A percentile compares a stretch with the other conserved stretches of the same genome.
phyloP scores from a whole-genome alignment of 1,140 invertebrate genomes.

The Magallana angulata region DNA sequence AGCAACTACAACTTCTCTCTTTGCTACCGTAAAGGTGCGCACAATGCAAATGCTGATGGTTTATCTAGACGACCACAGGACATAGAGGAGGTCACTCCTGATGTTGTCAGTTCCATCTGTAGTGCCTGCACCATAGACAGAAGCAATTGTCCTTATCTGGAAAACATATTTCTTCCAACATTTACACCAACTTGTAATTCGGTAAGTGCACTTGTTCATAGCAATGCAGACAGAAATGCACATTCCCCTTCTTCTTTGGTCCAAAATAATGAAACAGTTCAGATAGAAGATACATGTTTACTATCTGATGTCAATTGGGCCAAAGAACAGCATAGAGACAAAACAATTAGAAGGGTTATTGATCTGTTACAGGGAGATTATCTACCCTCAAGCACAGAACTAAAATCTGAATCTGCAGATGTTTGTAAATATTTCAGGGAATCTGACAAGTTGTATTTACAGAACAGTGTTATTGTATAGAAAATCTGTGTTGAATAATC shows the following conservation, averaged over 20 bases:
- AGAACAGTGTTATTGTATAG: not conserved
- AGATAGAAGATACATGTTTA: too few species aligned
- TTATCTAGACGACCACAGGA: not conserved
- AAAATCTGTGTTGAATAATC: not conserved
- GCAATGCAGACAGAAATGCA: too few species aligned
- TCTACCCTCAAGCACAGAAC: not conserved
- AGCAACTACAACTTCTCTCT: conserved; percentile 35
- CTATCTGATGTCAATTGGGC: not conserved
- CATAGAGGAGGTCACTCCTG: not conserved
- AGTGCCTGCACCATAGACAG: not conserved
- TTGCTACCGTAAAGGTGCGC: not conserved
- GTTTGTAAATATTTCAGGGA: conserved; percentile 12
- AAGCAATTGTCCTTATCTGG: not conserved
- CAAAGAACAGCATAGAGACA: not conserved
- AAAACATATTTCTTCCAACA: too few species aligned
- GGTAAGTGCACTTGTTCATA: too few species aligned
- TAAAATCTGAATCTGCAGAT: not conserved
- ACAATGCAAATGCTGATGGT: not conserved
- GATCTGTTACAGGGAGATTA: not conserved
- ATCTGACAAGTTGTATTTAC: conserved; percentile 5
- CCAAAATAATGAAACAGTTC: too few species aligned
- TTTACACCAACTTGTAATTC: too few species aligned
- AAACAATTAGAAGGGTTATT: not conserved
- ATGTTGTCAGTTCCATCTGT: not conserved
- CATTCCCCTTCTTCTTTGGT: too few species aligned